phyloP scores from a whole-genome alignment of 2,888 invertebrate species.

The Carabus problematicus region DNA sequence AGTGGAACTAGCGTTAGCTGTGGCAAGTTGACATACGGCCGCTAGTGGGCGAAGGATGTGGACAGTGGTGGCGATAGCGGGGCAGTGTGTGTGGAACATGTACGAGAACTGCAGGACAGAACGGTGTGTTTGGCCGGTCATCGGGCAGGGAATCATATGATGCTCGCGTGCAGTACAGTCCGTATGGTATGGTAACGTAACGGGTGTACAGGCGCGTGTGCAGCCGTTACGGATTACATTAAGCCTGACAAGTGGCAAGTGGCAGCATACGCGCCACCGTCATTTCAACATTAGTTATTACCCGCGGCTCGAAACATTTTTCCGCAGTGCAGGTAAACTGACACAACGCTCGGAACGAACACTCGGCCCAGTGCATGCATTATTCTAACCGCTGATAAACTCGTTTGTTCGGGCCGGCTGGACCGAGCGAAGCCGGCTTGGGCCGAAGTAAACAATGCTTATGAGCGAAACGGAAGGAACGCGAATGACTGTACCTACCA shows the following conservation, averaged over 20 bases:
- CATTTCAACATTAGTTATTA: slow-evolving; percentile 37
- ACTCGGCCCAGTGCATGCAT: slow-evolving; percentile 13
- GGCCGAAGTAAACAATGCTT: slow-evolving; percentile 16
- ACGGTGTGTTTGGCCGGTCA: slow-evolving; percentile 1
- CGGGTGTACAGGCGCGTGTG: slow-evolving; percentile 14
- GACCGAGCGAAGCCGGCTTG: slow-evolving; percentile 3
- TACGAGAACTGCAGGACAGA: background rate
- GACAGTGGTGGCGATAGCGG: slow-evolving; percentile 16
- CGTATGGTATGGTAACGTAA: background rate
- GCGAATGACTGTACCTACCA: too few relatives aligned
- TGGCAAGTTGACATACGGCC: slow-evolving; percentile 28
- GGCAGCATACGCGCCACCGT: background rate
- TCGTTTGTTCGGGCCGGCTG: slow-evolving; percentile 20
- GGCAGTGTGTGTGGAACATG: slow-evolving; percentile 5
- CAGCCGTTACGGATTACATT: slow-evolving; percentile 36
- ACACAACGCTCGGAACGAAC: slow-evolving; percentile 18
- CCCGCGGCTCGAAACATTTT: slow-evolving; percentile 38
- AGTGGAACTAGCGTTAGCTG: slow-evolving; percentile 9
- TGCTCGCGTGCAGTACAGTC: slow-evolving; percentile 7
- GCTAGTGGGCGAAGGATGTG: slow-evolving; percentile 15
- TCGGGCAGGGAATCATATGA: background rate
- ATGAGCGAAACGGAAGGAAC: background rate
- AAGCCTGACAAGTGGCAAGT: slow-evolving; percentile 40
- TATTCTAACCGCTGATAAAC: slow-evolving; percentile 21
- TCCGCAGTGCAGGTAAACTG: slow-evolving; percentile 41